phyloP scores from a whole-genome alignment of 2,113 vertebrate genomes.

The Cyrtonyx montezumae region DNA sequence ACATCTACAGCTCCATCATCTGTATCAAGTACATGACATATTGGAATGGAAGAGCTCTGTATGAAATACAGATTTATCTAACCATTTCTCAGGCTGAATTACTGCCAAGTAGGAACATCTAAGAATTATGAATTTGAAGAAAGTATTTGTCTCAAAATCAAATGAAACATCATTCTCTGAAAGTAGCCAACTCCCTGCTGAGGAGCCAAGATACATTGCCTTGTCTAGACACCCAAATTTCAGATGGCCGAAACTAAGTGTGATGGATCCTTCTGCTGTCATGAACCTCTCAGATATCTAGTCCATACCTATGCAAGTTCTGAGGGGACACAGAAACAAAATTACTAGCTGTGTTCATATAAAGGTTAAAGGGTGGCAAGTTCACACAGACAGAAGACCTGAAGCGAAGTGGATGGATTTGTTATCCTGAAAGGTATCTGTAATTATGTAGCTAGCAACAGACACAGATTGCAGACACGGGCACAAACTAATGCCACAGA shows the following conservation, averaged over 20 bases:
- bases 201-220: neutral
- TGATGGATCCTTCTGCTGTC: neutral
- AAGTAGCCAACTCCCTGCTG: slow-evolving; percentile 6
- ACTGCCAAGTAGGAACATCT: neutral
- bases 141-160: neutral
- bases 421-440: neutral
- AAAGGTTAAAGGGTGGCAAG: neutral
- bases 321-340: neutral
- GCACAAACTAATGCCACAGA: neutral
- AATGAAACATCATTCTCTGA: slow-evolving; percentile 38
- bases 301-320: neutral
- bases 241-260: neutral
- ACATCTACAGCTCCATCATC: neutral
- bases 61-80: neutral
- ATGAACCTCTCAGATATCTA: neutral
- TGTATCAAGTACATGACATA: neutral
- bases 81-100: neutral
- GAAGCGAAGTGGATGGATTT: neutral
- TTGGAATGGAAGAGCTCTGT: neutral
- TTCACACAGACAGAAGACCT: neutral
- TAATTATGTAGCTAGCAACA: neutral
- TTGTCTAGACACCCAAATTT: slow-evolving; percentile 17
- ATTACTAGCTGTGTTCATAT: neutral
- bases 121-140: neutral
- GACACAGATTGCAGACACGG: neutral